These are phyloP conservation scores for Netelia virgata DNA, from an alignment of 2,888 invertebrate genomes.

Conservation along the genomic window DNA sequence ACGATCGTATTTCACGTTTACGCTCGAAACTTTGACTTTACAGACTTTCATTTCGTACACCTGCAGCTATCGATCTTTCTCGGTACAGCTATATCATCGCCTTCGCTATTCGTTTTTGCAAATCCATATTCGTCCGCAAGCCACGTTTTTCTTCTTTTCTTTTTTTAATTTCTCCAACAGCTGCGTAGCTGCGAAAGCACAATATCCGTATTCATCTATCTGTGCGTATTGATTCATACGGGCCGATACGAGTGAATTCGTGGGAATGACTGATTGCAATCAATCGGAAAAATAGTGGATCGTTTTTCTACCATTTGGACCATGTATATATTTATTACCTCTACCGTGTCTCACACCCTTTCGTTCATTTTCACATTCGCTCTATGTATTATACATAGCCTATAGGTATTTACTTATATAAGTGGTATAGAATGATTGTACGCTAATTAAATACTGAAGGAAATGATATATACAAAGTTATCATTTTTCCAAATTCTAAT, in stretches of 20 bases:
- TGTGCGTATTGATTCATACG: not conserved
- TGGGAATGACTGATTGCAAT: slow-evolving; percentile 14
- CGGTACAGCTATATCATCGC: not conserved
- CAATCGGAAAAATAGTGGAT: slow-evolving; percentile 11
- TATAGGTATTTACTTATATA: too few species aligned
- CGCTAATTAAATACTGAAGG: too few species aligned
- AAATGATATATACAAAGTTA: too few species aligned
- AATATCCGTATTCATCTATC: not conserved
- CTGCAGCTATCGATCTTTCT: not conserved
- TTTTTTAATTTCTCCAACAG: not conserved
- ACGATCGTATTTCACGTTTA: not conserved
- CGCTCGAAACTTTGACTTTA: not conserved
- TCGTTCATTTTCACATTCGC: not conserved
- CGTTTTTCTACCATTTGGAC: not conserved
- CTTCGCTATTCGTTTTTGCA: slow-evolving; percentile 2
- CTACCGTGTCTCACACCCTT: not conserved
- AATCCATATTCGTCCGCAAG: slow-evolving; percentile 5
- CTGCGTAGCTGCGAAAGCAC: not conserved
- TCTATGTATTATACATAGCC: too few species aligned
- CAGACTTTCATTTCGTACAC: not conserved
- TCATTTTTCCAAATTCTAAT: too few species aligned
- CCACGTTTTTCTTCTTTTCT: not conserved
- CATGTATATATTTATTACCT: not conserved
- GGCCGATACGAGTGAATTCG: not conserved
- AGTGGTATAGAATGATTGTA: too few species aligned